Base-by-base conservation (phyloP, 2,888 invertebrate species). In the Pogonocherus hispidulus region DNA sequence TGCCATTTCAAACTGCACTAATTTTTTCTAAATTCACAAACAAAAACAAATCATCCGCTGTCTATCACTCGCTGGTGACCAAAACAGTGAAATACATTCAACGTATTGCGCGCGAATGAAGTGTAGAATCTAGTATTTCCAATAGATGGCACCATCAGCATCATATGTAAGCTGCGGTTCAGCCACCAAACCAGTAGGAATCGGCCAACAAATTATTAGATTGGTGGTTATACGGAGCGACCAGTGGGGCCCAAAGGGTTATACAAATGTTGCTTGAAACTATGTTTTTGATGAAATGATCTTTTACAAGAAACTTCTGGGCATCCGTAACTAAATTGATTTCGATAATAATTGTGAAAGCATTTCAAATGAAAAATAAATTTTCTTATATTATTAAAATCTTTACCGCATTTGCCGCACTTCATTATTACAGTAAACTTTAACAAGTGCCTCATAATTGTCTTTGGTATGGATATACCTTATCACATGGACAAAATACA, bases 381-480 rank as follows among this genome's bases (percentile, higher is more conserved):
- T 22, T 49, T 49, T 49, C n/a, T n/a, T n/a, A n/a, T n/a, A n/a
- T n/a, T n/a, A n/a, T n/a, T n/a, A n/a, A n/a, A n/a, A n/a, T n/a
- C n/a, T n/a, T n/a, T n/a, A n/a, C n/a, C n/a, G n/a, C n/a, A n/a
- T n/a, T n/a, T n/a, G n/a, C n/a, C n/a, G n/a, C n/a, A n/a, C n/a
- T n/a, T n/a, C n/a, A n/a, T n/a, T n/a, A n/a, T n/a, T n/a, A n/a
- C n/a, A n/a, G n/a, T n/a, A n/a, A n/a, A n/a, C n/a, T n/a, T n/a
- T n/a, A n/a, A n/a, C n/a, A n/a, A n/a, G n/a, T n/a, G n/a, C n/a
- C n/a, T n/a, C n/a, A n/a, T n/a, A n/a, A n/a, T n/a, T n/a, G n/a
- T n/a, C n/a, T n/a, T 27, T 52, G 60, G 18, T 56, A 63, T 46
- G 69, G 69, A 20, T 57, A 54, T 14, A 54, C 32, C 16, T 67